Evolutionary conservation across 2,797 vertebrate genomes (phyloP), one percentile per base, ranked within the genome.

Genomic region (Discoglossus pictus): DNA sequence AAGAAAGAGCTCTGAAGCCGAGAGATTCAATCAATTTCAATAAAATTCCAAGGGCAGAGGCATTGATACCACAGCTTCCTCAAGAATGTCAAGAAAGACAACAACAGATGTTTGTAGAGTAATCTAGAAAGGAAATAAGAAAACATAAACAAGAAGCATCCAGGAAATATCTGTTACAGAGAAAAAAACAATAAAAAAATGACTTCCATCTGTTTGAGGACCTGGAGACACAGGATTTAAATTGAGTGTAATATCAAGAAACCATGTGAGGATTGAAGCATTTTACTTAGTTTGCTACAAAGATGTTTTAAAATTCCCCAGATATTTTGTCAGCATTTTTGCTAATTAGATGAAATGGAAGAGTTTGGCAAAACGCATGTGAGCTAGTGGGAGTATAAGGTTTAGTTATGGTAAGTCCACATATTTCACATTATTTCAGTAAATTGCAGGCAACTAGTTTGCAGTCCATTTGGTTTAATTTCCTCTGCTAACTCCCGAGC

Each of bases 111-210:
- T 71, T 71, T 43, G 24, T 18, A 63, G 61, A 56, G 20, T 51
- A 63, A 70, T 58, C 51, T 64, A 39, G 6, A 64, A 60, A 71
- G 68, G 68, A 64, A 71, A 64, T 51, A 64, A 17, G 36, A 59
- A 71, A 59, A 71, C 27, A 70, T 54, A 71, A 71, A 64, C 68
- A 71, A 58, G 68, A 58, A 64, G 36, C 68, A 71, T 58, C 44
- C 60, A 71, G 61, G 68, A 71, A 58, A 71, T 71, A 55, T 71
- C 68, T 71, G 60, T 64, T 64, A 64, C 44, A 43, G 42, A 43
- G 44, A 43, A 18, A 20, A 48, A 40, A 16, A 12, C n/a, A 43
- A 24, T 38, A 40, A 53, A 16, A 61, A 64, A 51, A 64, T 63
- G 60, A 58, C 68, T 63, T 63, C 23, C 67, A 71, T 71, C 68